Conservation (phyloP, 2,888 invertebrate species). For the Perizoma flavofasciatum region DNA sequence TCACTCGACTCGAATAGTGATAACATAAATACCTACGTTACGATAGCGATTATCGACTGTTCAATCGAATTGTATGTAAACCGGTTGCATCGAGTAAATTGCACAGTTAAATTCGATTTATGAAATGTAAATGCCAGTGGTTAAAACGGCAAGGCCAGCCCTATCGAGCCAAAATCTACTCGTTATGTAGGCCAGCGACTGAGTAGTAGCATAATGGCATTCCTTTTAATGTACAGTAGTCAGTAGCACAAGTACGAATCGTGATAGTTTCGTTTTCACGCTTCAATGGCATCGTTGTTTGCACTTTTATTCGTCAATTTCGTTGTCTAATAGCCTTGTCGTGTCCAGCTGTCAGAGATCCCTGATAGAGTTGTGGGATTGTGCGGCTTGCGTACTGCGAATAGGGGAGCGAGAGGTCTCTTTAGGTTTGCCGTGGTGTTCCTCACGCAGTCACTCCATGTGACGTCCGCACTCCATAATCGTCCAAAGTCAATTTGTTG, state of each 20-base stretch:
- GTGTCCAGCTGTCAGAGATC: constrained; percentile 59
- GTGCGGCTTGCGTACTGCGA: constrained; percentile 35
- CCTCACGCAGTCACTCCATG: constrained; percentile 57
- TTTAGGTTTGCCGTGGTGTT: constrained; percentile 54
- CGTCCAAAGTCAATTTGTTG: constrained; percentile 64
- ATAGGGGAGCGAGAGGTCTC: constrained; percentile 46
- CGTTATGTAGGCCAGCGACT: constrained; percentile 74
- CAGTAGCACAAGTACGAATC: constrained; percentile 64
- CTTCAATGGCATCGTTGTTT: constrained; percentile 66
- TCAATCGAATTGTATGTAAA: constrained; percentile 67
- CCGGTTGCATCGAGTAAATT: constrained; percentile 70
- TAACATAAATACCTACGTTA: no score
- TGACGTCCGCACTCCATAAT: constrained; percentile 67
- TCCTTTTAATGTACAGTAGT: constrained; percentile 68
- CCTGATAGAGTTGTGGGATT: constrained; percentile 53
- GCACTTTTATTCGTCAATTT: constrained; percentile 66
- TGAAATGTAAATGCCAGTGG: constrained; percentile 74
- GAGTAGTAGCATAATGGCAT: constrained; percentile 64
- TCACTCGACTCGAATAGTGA: constrained; percentile 42
- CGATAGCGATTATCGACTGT: constrained; percentile 54
- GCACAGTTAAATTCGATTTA: constrained; percentile 64
- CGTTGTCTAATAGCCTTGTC: constrained; percentile 56
- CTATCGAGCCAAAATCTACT: constrained; percentile 76
- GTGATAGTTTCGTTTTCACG: constrained; percentile 79
- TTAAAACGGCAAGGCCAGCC: constrained; percentile 73